These are phyloP conservation scores for Empis stercorea DNA, from an alignment of 2,888 invertebrate genomes.

Conservation along the genomic window DNA sequence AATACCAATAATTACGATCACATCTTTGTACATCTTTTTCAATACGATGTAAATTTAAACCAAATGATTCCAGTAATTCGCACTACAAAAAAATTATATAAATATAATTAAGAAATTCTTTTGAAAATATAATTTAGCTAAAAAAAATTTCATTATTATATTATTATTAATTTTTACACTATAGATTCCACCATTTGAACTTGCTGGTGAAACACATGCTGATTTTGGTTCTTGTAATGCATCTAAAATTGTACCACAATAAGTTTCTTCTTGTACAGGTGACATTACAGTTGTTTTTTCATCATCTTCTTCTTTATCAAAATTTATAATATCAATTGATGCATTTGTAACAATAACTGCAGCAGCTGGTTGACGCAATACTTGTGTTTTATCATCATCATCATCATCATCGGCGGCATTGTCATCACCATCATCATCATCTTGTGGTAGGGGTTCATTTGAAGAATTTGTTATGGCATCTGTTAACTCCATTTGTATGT, in stretches of 20 bases:
- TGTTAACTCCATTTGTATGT: slow-evolving; percentile 35
- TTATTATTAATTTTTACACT: slow-evolving; percentile 50
- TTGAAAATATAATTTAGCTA: neutral
- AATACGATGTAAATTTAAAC: slow-evolving; percentile 82
- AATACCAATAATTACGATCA: slow-evolving; percentile 89
- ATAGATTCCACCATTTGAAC: slow-evolving; percentile 84
- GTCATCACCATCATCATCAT: slow-evolving; percentile 20
- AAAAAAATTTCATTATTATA: no score
- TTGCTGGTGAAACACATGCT: slow-evolving; percentile 71
- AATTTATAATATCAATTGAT: slow-evolving; percentile 48
- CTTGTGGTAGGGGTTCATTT: neutral
- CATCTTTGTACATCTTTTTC: slow-evolving; percentile 95
- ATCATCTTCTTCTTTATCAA: slow-evolving; percentile 39
- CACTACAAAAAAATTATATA: slow-evolving; percentile 52
- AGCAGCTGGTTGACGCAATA: slow-evolving; percentile 32
- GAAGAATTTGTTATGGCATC: slow-evolving; percentile 7
- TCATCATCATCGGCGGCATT: slow-evolving; percentile 11
- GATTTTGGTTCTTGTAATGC: slow-evolving; percentile 40
- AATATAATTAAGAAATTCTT: neutral
- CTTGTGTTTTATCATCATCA: slow-evolving; percentile 21
- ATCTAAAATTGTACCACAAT: slow-evolving; percentile 22
- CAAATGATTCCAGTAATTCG: slow-evolving; percentile 72
- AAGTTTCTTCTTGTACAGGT: slow-evolving; percentile 45
- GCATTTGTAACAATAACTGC: slow-evolving; percentile 62
- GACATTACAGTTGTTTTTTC: slow-evolving; percentile 41